Evolutionary conservation across 2,888 invertebrate genomes (phyloP), one percentile per base, ranked within the genome.

Genomic region (Synergus gifuensis): DNA sequence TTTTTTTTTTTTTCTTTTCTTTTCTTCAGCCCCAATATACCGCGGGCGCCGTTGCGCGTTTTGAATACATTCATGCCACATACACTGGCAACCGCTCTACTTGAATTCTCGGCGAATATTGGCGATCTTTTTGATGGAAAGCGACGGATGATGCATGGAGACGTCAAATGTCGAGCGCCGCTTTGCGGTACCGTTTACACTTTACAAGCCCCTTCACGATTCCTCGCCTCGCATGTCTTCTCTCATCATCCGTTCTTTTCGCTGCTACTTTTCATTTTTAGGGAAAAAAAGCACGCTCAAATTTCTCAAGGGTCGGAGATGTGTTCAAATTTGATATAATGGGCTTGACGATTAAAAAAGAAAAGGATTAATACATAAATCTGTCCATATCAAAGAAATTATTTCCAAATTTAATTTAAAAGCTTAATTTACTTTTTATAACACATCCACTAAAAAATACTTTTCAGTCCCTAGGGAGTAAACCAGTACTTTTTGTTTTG

Each of bases 91-190:
- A 84, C 42, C 54, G 22, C 66, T 77, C 69, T 62, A 79, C 77
- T 84, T 85, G 85, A 86, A 89, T 88, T 87, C 85, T 82, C 82
- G 81, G 80, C 85, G 87, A 89, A 84, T 90, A 90, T 89, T 88
- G 88, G 87, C 87, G 87, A 87, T 82, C 80, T 76, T 82, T 85
- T 84, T 88, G 89, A 91, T 89, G 89, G 87, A 88, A 90, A 86
- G 84, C 89, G 91, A 89, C 91, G 88, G 88, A 89, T 90, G 90
- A 90, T 91, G 87, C 88, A 89, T 88, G 88, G 86, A 86, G 84
- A 87, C 87, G 89, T 90, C 90, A 90, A 90, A 91, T 87, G 88
- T 87, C 87, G 88, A 88, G 87, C 84, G 28, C 16, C 69, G 69
- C 28, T 69, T 69, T 54, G 69, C 69, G 49, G 49, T 46, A 73